Evolutionary conservation across 2,888 invertebrate species (phyloP).

Genomic region (Drosophila putrida): DNA sequence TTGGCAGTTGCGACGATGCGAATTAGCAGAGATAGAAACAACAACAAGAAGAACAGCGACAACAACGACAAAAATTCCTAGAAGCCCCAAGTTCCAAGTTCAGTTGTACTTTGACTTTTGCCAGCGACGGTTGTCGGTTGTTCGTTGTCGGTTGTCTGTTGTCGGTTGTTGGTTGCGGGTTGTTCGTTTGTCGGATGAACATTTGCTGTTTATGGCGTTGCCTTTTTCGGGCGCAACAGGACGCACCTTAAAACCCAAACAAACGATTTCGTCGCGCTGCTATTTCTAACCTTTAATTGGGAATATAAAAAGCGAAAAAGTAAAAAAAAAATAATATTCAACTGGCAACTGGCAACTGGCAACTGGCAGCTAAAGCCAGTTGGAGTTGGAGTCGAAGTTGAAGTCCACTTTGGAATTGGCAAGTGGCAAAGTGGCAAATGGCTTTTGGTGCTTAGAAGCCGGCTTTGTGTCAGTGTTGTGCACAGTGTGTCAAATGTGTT

Average conservation of each 20-base stretch:
- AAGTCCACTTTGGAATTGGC: conserved; percentile 44
- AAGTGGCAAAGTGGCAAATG: conserved; percentile 38
- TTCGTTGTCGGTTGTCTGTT: conserved; percentile 18
- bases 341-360: conserved; percentile 1
- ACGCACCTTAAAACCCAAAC: conserved; percentile 74
- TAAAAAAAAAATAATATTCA: not conserved
- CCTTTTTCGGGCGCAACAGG: conserved; percentile 70
- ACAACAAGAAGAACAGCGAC: conserved; percentile 1
- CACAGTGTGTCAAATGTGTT: conserved; percentile 72
- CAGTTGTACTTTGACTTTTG: conserved; percentile 76
- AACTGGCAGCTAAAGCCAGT: conserved; percentile 22
- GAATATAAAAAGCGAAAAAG: conserved; percentile 10
- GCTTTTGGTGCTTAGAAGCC: conserved; percentile 58
- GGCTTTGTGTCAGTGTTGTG: conserved; percentile 67
- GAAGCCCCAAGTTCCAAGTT: conserved; percentile 50
- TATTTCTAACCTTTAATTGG: conserved; percentile 69
- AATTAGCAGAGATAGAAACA: conserved; percentile 37
- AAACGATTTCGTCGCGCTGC: conserved; percentile 34
- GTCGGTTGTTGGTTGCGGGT: conserved; percentile 22
- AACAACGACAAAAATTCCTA: conserved; percentile 30
- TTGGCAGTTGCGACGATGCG: conserved; percentile 27
- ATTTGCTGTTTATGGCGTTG: conserved; percentile 48
- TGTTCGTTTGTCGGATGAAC: conserved; percentile 45
- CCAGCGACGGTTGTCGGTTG: conserved; percentile 50
- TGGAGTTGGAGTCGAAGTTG: conserved; percentile 31